Evolutionary conservation across 2,888 invertebrate species (phyloP).

Genomic region (Aspidapion aeneum): DNA sequence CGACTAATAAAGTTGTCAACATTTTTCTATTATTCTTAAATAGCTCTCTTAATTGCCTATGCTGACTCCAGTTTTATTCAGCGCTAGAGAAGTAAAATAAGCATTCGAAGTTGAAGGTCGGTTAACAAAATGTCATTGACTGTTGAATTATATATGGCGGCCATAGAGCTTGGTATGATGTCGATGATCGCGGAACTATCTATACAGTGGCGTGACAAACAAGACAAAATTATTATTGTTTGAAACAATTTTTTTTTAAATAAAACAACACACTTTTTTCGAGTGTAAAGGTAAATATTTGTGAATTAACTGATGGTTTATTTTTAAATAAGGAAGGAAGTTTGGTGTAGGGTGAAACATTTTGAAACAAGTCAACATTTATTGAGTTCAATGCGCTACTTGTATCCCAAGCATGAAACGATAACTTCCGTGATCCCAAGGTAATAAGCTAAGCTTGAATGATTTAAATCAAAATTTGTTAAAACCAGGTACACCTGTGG

Average conservation of each 20-base stretch:
- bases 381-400: not conserved
- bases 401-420: too few species aligned
- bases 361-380: not conserved
- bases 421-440: too few species aligned
- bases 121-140: slow-evolving; percentile 44
- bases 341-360: too few species aligned
- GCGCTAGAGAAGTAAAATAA: too few species aligned
- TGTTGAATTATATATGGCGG: slow-evolving; percentile 26
- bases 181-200: slow-evolving; percentile 27
- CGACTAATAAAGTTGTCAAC: too few species aligned
- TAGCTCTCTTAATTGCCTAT: too few species aligned
- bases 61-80: too few species aligned
- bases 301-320: not conserved
- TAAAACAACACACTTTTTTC: not conserved
- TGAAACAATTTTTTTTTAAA: not conserved
- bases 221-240: not conserved
- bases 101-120: slow-evolving; percentile 47
- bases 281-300: not conserved
- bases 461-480: too few species aligned
- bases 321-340: not conserved
- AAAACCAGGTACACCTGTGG: too few species aligned
- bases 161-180: slow-evolving; percentile 40
- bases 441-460: too few species aligned
- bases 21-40: too few species aligned
- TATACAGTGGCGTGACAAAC: slow-evolving; percentile 18